Base-by-base conservation (phyloP, 1,140 invertebrate genomes). In the Euwallacea similis region DNA sequence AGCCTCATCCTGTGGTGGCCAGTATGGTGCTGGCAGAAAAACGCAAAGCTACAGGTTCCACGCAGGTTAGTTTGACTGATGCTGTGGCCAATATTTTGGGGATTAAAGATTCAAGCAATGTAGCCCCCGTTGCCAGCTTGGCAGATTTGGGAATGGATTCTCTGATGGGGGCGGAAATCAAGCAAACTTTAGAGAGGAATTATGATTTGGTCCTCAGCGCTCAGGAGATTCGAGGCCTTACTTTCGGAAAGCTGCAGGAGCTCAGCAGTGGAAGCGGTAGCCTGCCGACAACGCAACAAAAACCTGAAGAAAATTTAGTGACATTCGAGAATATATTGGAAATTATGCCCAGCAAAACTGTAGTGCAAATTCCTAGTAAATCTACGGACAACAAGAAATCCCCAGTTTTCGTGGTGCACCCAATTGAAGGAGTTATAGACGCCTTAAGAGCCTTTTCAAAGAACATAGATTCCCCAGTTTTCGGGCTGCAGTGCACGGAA, bases 111-210 rank as follows among this genome's bases (percentile, higher is more conserved):
- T 79, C 88, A 0, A 90, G 87, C 66, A 90, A 89, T 58, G 84
- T 98, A 3, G 90, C 91, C 60, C 82, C 87, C 42, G 86, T 87
- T 7, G 86, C 90, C 0, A 92, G 88, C 16, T 83, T 99, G 7
- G 92, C 92, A 10, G 97, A 99, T 80, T 85, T 99, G 7, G 97
- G 97, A 58, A 94, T 99, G 89, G 97, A 99, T 79, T 98, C 96
- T 0, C 83, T 99, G 44, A 98, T 99, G 97, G 95, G 95, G 65
- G 95, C 97, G 0, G 97, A 99, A 85, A 96, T 99, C 71, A 98
- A 98, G 83, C 96, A 98, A 81, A 95, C 93, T 0, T 82, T 99
- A 7, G 96, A 99, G 81, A 87, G 95, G 64, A 94, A 94, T 74
- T 97, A 92, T 82, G 95, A 98, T 81, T 79, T 98, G 41, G 87